Evolutionary conservation across 2,113 vertebrate genomes (phyloP), one percentile per base, ranked within the genome.

Genomic region (Bagarius yarrelli): DNA sequence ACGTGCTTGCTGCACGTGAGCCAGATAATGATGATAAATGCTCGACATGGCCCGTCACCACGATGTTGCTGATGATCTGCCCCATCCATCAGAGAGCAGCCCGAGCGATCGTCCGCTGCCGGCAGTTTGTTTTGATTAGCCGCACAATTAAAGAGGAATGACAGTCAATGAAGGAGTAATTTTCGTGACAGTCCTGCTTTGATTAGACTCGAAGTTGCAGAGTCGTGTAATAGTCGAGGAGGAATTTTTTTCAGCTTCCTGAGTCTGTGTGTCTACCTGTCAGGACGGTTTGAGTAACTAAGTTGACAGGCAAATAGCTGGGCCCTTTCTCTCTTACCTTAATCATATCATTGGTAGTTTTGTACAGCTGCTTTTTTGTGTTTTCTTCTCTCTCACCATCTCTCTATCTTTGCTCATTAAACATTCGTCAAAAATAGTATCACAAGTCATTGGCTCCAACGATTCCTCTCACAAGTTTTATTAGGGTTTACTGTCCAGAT

Each of bases 51-150:
- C 47, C 80, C 79, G 34, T 83, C 40, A 56, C 59, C 40, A 21
- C 67, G 52, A 60, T 71, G 60, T 30, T 52, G 83, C 81, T 87
- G 89, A 88, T 89, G 88, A 91, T 86, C 88, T 40, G 71, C 76
- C 87, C 78, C 84, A 78, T 89, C 85, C 89, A 86, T 86, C 89
- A 83, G 75, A 70, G 80, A 80, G 67, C 81, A 80, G 66, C 86
- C 83, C 77, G 81, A 72, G 61, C 80, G 83, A 81, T 85, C 85
- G 78, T 81, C 87, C 86, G 86, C 82, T 82, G 85, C 81, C 67
- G 81, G 87, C 88, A 87, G 85, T 92, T 91, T 91, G 89, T 90
- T 91, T 89, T 91, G 89, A 91, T 92, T 90, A 90, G 91, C 83
- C 84, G 80, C 71, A 83, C 89, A 91, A 92, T 92, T 91, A 91